A percentile compares a stretch with the other conserved stretches of the same genome.
Conservation (phyloP, 2,113 vertebrate genomes). For the Seriola dumerili region DNA sequence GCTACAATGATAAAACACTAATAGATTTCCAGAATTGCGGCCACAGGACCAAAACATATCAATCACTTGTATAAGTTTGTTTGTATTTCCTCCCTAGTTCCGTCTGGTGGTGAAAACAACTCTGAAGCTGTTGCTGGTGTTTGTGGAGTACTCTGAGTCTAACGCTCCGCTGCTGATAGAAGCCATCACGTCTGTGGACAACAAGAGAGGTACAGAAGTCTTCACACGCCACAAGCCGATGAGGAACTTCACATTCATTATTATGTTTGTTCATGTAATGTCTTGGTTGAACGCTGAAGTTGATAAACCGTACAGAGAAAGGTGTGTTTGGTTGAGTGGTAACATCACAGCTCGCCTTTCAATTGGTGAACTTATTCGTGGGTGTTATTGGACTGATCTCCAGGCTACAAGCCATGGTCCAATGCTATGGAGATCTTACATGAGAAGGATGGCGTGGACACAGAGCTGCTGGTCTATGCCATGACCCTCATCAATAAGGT, state of each 20-base stretch:
- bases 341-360: background rate
- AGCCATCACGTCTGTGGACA: slow-evolving; percentile 88
- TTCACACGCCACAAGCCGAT: background rate
- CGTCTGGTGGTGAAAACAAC: slow-evolving; percentile 96
- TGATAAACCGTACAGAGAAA: background rate
- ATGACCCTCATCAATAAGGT: slow-evolving; percentile 99
- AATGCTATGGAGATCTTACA: slow-evolving; percentile 94
- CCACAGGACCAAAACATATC: background rate
- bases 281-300: background rate
- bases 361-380: background rate
- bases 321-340: background rate
- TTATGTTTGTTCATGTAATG: background rate
- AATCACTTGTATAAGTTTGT: background rate
- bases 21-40: background rate
- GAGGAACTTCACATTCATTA: background rate
- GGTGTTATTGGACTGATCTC: background rate
- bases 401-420: slow-evolving; percentile 90
- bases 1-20: background rate
- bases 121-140: slow-evolving; percentile 94
- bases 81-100: slow-evolving; percentile 83
- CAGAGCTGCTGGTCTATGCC: slow-evolving; percentile 92
- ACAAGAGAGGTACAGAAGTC: slow-evolving; percentile 87
- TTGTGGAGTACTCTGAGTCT: slow-evolving; percentile 94
- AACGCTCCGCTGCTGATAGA: slow-evolving; percentile 89
- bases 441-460: slow-evolving; percentile 96